Evolutionary conservation across 2,113 vertebrate genomes (phyloP), one percentile per base, ranked within the genome.

Genomic region (Pteropus alecto): DNA sequence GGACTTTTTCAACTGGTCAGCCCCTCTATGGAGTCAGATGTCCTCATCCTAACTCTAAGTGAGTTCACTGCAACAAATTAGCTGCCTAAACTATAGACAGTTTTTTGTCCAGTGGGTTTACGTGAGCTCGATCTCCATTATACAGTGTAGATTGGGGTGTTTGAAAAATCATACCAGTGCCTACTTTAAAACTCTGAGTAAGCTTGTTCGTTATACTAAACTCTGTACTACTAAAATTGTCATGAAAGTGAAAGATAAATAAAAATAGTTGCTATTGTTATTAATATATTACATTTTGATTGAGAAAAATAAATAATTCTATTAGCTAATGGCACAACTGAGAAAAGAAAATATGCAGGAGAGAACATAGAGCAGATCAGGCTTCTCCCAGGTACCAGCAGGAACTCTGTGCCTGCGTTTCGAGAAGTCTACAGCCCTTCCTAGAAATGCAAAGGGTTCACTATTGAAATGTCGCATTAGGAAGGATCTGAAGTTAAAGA

Each of bases 1-100:
- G 67, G 85, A 74, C 51, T 41, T 87, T 97, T 89, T 95, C 70
- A 94, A 92, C 73, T 83, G 56, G 35, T 48, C 56, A 94, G 63
- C 51, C 48, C 35, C 56, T 93, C 51, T 73, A 26, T 26, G 19
- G 56, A 90, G 74, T 97, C 95, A 97, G 70, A 95, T 81, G 60
- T 76, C 77, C 65, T 63, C 83, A 38, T 90, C 28, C 33, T 87
- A 94, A 93, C 86, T 88, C 46, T 87, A 71, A 93, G 54, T 67
- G 51, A 86, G 73, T 67, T 94, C 76, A 58, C 56, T 93, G 56
- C 74, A 41, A 41, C 24, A 97, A 90, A 83, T 60, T 51, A 82
- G 24, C 15, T n/a, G 35, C 14, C 63, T 86, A 67, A 81, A 79
- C 41, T 22, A 2, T 35, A 41, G 65, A 74, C 26, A 35, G 61